Conservation (phyloP, 2,113 vertebrate genomes). For the Bubo blakistoni region DNA sequence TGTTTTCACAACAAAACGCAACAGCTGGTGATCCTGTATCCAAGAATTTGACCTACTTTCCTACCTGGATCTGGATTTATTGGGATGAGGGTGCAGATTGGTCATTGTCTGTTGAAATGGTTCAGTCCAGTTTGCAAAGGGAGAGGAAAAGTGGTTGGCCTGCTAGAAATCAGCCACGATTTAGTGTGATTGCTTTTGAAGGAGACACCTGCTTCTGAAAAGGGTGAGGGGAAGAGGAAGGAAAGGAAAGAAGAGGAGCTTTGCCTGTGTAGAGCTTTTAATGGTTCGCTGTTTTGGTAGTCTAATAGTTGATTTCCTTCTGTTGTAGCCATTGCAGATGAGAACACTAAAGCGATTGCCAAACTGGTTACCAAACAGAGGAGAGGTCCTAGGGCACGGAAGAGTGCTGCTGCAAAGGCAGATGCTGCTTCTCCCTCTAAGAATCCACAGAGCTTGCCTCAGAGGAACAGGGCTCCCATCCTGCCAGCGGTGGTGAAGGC, state of each 20-base stretch:
- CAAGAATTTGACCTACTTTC: background rate
- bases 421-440: background rate
- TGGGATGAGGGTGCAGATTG: background rate
- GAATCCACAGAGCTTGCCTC: constrained; percentile 38
- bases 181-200: background rate
- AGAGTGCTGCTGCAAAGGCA: background rate
- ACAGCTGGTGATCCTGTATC: background rate
- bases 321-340: constrained; percentile 78
- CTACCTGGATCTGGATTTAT: background rate
- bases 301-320: background rate
- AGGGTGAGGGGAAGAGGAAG: background rate
- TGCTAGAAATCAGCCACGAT: background rate
- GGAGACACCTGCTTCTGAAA: background rate
- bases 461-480: constrained; percentile 50
- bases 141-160: background rate
- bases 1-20: background rate
- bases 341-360: constrained; percentile 80
- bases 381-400: background rate
- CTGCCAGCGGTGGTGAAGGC: constrained; percentile 79
- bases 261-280: background rate
- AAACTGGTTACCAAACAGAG: constrained; percentile 83
- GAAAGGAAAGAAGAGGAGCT: background rate
- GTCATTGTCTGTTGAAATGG: background rate
- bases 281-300: background rate
- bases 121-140: background rate